Evolutionary conservation across 2,797 vertebrate species (phyloP), one percentile per base, ranked within the genome.

Genomic region (Coccyzus lansbergi): DNA sequence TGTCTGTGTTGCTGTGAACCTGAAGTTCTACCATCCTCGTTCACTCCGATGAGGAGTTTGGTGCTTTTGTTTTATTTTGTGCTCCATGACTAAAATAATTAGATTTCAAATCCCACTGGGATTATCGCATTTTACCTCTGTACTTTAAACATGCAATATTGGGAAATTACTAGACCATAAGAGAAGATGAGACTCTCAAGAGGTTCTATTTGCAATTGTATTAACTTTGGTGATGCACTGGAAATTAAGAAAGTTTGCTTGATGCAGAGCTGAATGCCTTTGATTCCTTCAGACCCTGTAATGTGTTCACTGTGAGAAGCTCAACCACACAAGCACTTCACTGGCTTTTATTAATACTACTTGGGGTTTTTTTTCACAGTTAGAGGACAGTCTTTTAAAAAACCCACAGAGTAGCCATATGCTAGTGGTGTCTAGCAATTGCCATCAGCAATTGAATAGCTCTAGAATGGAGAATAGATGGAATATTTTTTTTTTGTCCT

Each of bases 241-340:
- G 20, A 96, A 96, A 97, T 95, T 93, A 95, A 91, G 92, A 93
- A 88, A 62, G 6, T 62, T 59, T 91, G 28, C 36, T 69, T 88
- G 51, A 88, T 63, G 28, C 83, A 63, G 70, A 83, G 49, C 84
- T 75, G 5, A 21, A 71, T 58, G 75, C 69, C 62, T 53, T 92
- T 46, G 56, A 83, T 86, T 75, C 20, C 44, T 87, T 59, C 58
- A 92, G 40, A 95, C 12, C 21, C 24, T 65, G 28, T 33, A 51
- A 28, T 74, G 44, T 79, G 67, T 90, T 97, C 75, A 59, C 40
- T 80, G 25, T 60, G 60, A 95, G 82, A 84, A 91, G 46, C 49
- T 96, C 69, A 74, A 76, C 55, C 88, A 93, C 44, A 20, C 62
- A 94, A 94, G 69, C 25, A 78, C 62, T 96, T 81, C 28, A 3